Percentiles rank a stretch among this genome's conserved stretches.
phyloP scores from a whole-genome alignment of 2,888 invertebrate species.

The Apamea crenata region DNA sequence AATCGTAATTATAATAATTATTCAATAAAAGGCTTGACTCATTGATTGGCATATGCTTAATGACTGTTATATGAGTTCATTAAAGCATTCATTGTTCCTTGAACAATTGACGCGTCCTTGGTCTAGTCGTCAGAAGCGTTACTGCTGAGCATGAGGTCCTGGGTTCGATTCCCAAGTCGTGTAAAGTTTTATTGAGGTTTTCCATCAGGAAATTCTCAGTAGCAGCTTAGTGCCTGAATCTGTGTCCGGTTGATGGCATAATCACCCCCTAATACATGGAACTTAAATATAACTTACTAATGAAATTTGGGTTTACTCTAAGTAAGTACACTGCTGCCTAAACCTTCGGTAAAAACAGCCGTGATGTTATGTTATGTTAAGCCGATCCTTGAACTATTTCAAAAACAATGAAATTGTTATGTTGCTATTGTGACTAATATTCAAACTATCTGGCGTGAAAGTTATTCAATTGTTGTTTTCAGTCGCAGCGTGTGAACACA shows the following conservation, averaged over 20 bases:
- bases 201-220: background rate
- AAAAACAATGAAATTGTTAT: slow-evolving; percentile 17
- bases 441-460: background rate
- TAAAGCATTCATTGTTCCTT: slow-evolving; percentile 44
- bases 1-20: slow-evolving; percentile 23
- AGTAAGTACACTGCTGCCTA: background rate
- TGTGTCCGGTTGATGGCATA: background rate
- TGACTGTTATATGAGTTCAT: slow-evolving; percentile 25
- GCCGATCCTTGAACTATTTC: slow-evolving; percentile 9
- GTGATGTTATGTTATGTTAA: background rate
- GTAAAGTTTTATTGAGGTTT: background rate
- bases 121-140: background rate
- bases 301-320: no score
- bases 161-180: background rate
- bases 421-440: background rate
- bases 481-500: background rate
- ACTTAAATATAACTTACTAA: no score
- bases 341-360: background rate
- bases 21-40: slow-evolving; percentile 21
- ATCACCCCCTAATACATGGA: no score
- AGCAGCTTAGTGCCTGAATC: background rate
- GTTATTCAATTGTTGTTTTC: background rate
- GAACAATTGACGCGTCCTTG: background rate
- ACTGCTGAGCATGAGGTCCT: background rate
- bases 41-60: slow-evolving; percentile 16